Percentiles rank a stretch among this genome's conserved stretches.
Conservation (phyloP, 2,113 vertebrate genomes). For the Elephantulus edwardii region DNA sequence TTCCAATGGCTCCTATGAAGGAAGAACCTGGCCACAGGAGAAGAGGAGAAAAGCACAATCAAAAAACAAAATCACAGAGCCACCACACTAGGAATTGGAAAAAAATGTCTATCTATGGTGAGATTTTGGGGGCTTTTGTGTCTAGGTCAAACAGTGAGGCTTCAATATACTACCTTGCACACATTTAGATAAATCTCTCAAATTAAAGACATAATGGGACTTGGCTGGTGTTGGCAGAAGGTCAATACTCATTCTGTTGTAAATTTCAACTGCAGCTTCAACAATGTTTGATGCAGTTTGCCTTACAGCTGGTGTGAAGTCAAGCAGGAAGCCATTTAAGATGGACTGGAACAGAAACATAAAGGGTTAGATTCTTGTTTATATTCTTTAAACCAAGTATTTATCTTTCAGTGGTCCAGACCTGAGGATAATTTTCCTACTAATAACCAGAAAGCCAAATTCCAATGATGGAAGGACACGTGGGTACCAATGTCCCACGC, state of each 20-base stretch:
- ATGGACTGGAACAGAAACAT: constrained; percentile 84
- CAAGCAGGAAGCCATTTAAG: constrained; percentile 87
- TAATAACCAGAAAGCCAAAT: constrained; percentile 10
- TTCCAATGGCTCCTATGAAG: neutral
- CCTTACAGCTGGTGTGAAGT: constrained; percentile 87
- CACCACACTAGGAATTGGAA: neutral
- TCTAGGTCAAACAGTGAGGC: neutral
- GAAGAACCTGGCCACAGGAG: neutral
- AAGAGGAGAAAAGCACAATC: neutral
- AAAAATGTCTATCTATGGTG: neutral
- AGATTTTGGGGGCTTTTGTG: neutral
- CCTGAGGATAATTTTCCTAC: neutral
- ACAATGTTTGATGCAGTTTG: constrained; percentile 86
- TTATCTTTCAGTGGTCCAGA: neutral
- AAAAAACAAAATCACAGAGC: neutral
- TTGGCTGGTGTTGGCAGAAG: constrained; percentile 93
- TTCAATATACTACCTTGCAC: constrained; percentile 86
- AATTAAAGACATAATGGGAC: constrained; percentile 93
- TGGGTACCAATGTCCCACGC: neutral
- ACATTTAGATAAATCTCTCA: constrained; percentile 92
- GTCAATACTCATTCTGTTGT: constrained; percentile 90
- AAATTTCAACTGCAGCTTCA: constrained; percentile 91
- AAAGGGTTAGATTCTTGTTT: constrained; percentile 5
- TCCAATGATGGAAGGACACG: neutral
- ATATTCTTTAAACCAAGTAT: neutral